These are phyloP conservation scores for Corvus moneduloides DNA, from an alignment of 2,113 vertebrate species.

Conservation along the genomic window DNA sequence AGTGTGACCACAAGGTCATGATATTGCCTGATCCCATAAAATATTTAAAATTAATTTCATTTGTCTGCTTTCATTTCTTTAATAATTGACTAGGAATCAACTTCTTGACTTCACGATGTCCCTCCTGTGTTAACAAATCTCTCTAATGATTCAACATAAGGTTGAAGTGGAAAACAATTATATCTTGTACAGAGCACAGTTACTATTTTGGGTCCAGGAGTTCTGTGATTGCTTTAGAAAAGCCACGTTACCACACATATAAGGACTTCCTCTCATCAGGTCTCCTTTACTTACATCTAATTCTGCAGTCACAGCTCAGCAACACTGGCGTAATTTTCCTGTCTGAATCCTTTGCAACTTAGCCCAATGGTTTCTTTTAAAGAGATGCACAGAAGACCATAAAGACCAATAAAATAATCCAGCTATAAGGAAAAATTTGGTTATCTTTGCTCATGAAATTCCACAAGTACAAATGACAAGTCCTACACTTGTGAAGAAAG, in stretches of 20 bases:
- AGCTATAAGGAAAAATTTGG: neutral
- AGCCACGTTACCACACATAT: neutral
- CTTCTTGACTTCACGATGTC: neutral
- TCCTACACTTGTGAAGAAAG: neutral
- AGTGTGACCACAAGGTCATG: neutral
- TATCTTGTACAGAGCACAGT: neutral
- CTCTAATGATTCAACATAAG: neutral
- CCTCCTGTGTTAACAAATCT: neutral
- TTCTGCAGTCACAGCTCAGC: neutral
- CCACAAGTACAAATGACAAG: neutral
- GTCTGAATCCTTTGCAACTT: neutral
- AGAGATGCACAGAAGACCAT: neutral
- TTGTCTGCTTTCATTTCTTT: conserved; percentile 11
- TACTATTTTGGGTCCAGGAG: neutral
- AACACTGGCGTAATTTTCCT: neutral
- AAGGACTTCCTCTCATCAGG: neutral
- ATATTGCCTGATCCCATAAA: neutral
- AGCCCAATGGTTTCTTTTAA: neutral
- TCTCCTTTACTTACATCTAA: neutral
- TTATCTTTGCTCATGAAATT: neutral
- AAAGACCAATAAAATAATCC: neutral
- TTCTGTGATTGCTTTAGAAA: neutral
- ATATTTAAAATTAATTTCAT: conserved; percentile 54
- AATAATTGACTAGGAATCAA: conserved; percentile 25
- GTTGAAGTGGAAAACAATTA: neutral